These are phyloP conservation scores for Drosophila paramelanica DNA, from an alignment of 2,888 invertebrate species.

Conservation along the genomic window DNA sequence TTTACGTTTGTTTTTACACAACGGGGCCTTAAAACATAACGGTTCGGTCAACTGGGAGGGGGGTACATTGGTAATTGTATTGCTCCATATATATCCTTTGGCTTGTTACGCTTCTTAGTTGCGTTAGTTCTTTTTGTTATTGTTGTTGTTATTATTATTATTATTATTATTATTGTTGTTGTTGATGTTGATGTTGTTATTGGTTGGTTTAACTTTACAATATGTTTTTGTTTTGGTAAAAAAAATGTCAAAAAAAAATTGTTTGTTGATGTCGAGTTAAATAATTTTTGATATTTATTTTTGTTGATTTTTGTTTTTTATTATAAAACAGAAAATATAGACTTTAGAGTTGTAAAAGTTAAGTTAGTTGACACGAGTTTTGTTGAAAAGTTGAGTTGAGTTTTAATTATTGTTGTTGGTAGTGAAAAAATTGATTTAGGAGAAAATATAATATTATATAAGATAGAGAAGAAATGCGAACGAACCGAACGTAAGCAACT, in stretches of 20 bases:
- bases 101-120: conserved; percentile 27
- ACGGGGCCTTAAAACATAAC: conserved; percentile 70
- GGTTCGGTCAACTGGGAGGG: conserved; percentile 54
- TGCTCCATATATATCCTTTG: conserved; percentile 55
- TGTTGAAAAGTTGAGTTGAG: conserved; percentile 72
- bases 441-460: conserved; percentile 85
- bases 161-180: conserved; percentile 27
- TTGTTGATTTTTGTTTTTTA: conserved; percentile 47
- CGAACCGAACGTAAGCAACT: conserved; percentile 86
- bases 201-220: conserved; percentile 15
- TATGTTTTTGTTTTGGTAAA: conserved; percentile 27
- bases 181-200: conserved; percentile 7
- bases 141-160: conserved; percentile 18
- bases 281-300: conserved; percentile 37
- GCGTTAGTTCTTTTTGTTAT: conserved; percentile 31
- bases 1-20: conserved; percentile 73
- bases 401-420: conserved; percentile 78
- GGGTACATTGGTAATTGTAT: conserved; percentile 52
- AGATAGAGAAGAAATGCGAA: conserved; percentile 86
- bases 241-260: conserved; percentile 41
- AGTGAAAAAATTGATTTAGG: conserved; percentile 82
- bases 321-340: conserved; percentile 72
- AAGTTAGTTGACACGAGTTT: conserved; percentile 79
- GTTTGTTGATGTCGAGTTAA: conserved; percentile 34
- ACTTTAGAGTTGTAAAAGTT: conserved; percentile 74